phyloP scores from a whole-genome alignment of 1,140 invertebrate genomes.

The Diuraphis noxia region DNA sequence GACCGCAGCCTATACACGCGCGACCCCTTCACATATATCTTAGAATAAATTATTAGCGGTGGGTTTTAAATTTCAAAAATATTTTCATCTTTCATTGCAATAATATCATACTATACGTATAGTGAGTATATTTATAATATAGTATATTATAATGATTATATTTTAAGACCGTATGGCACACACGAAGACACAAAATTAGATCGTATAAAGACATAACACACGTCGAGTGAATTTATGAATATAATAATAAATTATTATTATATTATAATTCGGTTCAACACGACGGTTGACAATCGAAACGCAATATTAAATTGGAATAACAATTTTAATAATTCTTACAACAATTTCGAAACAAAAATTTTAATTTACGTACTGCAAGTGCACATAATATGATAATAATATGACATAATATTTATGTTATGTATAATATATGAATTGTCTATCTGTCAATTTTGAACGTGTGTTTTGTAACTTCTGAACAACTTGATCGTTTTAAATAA shows the following conservation, averaged over 20 bases:
- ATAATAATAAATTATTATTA: not conserved
- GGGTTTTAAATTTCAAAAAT: not conserved
- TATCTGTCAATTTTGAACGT: not conserved
- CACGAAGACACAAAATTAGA: not conserved
- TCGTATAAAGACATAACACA: not conserved
- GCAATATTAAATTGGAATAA: no score
- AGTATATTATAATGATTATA: no score
- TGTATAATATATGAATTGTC: no score
- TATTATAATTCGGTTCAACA: not conserved
- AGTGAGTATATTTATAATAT: not conserved
- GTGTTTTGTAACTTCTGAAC: not conserved
- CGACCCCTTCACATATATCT: not conserved
- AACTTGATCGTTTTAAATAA: not conserved
- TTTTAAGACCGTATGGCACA: no score
- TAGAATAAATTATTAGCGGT: not conserved
- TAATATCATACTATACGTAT: not conserved
- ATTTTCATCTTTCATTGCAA: not conserved
- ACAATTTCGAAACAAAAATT: no score
- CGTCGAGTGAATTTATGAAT: not conserved
- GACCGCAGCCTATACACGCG: not conserved
- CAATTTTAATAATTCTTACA: no score
- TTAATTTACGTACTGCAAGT: no score
- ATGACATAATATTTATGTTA: no score
- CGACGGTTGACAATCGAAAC: not conserved
- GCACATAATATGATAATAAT: no score